Percentiles rank a stretch among this genome's conserved stretches.
Conservation (phyloP, 2,888 invertebrate genomes). For the Theristus sp. region DNA sequence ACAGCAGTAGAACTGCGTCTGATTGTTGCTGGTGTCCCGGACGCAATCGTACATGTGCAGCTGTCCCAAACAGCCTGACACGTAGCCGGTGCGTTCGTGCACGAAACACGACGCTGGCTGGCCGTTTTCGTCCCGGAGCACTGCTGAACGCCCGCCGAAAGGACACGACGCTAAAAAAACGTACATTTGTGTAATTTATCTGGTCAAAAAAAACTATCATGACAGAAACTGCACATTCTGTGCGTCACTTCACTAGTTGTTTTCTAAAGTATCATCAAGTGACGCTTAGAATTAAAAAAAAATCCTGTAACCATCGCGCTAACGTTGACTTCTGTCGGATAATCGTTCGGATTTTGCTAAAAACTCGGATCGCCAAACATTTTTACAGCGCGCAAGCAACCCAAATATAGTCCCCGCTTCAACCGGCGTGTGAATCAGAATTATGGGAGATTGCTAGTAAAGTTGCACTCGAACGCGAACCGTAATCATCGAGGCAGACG, state of each 20-base stretch:
- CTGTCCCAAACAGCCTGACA: constrained; percentile 2
- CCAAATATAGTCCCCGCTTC: too few relatives aligned
- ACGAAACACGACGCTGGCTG: background rate
- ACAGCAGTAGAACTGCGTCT: background rate
- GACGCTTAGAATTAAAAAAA: too few relatives aligned
- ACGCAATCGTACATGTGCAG: constrained; percentile 6
- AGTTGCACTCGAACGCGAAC: background rate
- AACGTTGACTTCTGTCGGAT: too few relatives aligned
- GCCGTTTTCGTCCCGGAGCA: background rate
- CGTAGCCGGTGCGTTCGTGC: background rate
- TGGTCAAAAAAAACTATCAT: background rate
- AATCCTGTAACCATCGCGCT: too few relatives aligned
- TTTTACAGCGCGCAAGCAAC: too few relatives aligned
- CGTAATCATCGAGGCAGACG: background rate
- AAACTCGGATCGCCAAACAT: too few relatives aligned
- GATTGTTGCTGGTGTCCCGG: background rate
- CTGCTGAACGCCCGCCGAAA: background rate
- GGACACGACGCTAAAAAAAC: background rate
- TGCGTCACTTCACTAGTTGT: too few relatives aligned
- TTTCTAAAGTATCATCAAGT: too few relatives aligned
- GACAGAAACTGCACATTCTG: too few relatives aligned
- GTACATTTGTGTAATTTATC: background rate
- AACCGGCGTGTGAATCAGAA: too few relatives aligned
- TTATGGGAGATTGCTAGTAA: too few relatives aligned
- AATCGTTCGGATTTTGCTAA: too few relatives aligned